A percentile compares a stretch with the other conserved stretches of the same genome.
phyloP scores from a whole-genome alignment of 1,140 invertebrate species.

The Neotoxoptera formosana region DNA sequence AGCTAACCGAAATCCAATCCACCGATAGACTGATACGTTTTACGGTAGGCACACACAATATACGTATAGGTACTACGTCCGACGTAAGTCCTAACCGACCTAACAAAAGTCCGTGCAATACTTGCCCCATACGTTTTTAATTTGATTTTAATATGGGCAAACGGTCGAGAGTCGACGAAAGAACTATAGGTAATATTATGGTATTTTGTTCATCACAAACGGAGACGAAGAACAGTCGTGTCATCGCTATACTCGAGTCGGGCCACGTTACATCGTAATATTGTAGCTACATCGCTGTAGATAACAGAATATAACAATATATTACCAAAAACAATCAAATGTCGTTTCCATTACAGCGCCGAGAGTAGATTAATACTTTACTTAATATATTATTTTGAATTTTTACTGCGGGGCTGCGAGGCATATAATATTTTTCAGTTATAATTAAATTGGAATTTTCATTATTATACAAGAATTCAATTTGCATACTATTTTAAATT shows the following conservation, averaged over 20 bases:
- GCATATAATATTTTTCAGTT: background rate
- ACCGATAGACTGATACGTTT: background rate
- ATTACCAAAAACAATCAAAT: background rate
- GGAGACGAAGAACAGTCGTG: too few relatives aligned
- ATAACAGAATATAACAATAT: too few relatives aligned
- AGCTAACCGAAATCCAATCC: slow-evolving; percentile 34
- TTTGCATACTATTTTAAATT: slow-evolving; percentile 15
- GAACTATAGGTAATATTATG: background rate
- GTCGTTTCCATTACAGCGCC: background rate
- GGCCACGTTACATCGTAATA: too few relatives aligned
- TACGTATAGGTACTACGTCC: too few relatives aligned
- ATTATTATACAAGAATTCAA: slow-evolving; percentile 18
- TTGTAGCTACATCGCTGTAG: too few relatives aligned
- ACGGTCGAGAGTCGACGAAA: background rate
- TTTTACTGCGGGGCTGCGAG: background rate
- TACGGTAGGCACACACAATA: background rate
- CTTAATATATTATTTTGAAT: slow-evolving; percentile 10
- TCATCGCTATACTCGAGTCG: too few relatives aligned
- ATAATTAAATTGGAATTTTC: slow-evolving; percentile 10
- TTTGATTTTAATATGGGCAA: background rate
- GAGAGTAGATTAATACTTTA: background rate
- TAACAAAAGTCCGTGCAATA: background rate
- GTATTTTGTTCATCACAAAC: too few relatives aligned
- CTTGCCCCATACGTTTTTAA: background rate
- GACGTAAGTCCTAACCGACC: background rate